Percentiles rank a stretch among this genome's conserved stretches.
Evolutionary conservation across 2,888 invertebrate genomes (phyloP).

Genomic region (Candidula unifasciata): DNA sequence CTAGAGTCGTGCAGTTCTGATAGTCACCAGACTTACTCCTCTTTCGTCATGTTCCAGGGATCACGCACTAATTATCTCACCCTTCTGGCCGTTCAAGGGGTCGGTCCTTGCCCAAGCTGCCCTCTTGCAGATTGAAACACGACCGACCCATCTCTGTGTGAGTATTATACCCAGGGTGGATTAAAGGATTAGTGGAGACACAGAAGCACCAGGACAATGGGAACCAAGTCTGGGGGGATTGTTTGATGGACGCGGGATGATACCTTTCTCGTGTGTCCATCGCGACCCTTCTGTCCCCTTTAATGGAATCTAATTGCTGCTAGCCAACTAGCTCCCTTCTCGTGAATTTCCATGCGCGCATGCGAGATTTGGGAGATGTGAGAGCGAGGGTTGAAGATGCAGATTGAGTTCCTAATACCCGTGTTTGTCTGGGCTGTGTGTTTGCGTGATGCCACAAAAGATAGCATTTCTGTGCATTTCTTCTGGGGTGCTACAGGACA

Average conservation of each 20-base stretch:
- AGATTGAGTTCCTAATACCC: constrained; percentile 47
- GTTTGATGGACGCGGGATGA: constrained; percentile 21
- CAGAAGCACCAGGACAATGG: not conserved
- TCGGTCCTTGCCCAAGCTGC: not conserved
- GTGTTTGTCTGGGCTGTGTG: constrained; percentile 42
- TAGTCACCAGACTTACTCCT: not conserved
- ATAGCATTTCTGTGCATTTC: constrained; percentile 26
- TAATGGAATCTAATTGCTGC: constrained; percentile 50
- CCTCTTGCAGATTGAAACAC: not conserved
- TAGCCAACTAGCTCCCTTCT: constrained; percentile 13
- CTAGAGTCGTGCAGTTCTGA: constrained; percentile 32
- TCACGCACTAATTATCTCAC: constrained; percentile 27
- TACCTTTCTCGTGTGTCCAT: constrained; percentile 7
- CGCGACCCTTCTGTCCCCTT: not conserved
- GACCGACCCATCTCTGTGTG: not conserved
- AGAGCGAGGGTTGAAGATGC: constrained; percentile 17
- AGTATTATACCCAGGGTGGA: constrained; percentile 4
- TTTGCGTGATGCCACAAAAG: constrained; percentile 47
- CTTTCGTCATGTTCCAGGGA: not conserved
- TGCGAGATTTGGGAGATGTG: constrained; percentile 29
- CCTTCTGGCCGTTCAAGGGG: not conserved
- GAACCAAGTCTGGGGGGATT: not conserved
- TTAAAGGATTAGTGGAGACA: constrained; percentile 10
- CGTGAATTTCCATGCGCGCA: constrained; percentile 49
- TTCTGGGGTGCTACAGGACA: not conserved